Percentiles rank a stretch among this genome's conserved stretches.
These are phyloP conservation scores for Simalia tracyae DNA, from an alignment of 2,797 vertebrate genomes.

Conservation along the genomic window DNA sequence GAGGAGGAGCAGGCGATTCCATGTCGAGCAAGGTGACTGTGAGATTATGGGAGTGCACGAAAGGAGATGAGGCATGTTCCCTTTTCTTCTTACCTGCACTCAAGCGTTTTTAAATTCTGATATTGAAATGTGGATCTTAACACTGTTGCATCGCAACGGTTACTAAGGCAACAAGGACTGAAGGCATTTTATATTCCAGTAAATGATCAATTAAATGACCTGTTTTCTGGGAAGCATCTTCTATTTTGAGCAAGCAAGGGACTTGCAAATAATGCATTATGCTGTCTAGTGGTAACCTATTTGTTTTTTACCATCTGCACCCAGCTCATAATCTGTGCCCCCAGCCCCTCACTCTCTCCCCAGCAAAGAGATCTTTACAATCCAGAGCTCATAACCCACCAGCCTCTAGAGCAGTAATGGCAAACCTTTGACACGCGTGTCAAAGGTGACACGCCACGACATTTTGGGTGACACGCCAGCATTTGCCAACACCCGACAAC, in stretches of 20 bases:
- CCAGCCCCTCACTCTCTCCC: neutral
- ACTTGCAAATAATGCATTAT: neutral
- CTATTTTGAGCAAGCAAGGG: slow-evolving; percentile 14
- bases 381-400: neutral
- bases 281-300: neutral
- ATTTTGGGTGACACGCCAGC: too few relatives aligned
- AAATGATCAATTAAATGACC: slow-evolving; percentile 63
- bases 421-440: too few relatives aligned
- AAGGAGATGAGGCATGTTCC: slow-evolving; percentile 6
- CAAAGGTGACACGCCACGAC: too few relatives aligned
- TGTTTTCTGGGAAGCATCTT: slow-evolving; percentile 43
- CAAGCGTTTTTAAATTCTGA: slow-evolving; percentile 48
- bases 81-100: slow-evolving; percentile 13
- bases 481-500: too few relatives aligned
- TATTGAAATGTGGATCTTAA: slow-evolving; percentile 55
- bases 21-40: neutral
- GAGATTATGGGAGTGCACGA: neutral
- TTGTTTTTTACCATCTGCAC: neutral
- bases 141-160: slow-evolving; percentile 61
- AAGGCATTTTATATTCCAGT: slow-evolving; percentile 56
- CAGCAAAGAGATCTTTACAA: neutral
- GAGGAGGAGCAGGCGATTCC: neutral
- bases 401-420: neutral
- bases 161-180: slow-evolving; percentile 58
- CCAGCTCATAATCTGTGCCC: neutral